phyloP scores from a whole-genome alignment of 2,113 vertebrate genomes.

The Bufo gargarizans region DNA sequence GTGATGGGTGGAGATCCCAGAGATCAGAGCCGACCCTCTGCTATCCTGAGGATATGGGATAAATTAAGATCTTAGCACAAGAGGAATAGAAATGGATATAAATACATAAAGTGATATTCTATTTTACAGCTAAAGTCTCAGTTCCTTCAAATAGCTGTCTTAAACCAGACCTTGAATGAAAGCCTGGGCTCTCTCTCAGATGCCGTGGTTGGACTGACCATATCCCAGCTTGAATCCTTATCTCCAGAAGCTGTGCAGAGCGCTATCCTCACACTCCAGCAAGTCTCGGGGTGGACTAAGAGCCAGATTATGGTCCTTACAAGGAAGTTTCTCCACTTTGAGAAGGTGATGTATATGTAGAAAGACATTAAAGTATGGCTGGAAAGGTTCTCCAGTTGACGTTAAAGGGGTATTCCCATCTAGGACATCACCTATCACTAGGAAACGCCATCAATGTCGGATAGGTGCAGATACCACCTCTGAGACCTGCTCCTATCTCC shows the following conservation, averaged over 20 bases:
- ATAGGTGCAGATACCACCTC: no score
- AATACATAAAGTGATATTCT: conserved; percentile 15
- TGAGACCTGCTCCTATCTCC: no score
- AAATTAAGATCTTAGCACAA: no score
- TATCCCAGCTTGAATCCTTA: conserved; percentile 74
- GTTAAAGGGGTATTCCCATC: no score
- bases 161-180: conserved; percentile 79
- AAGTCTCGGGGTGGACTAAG: conserved; percentile 77
- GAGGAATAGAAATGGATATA: not conserved
- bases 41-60: no score
- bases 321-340: conserved; percentile 75
- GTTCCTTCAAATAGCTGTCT: conserved; percentile 71
- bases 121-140: conserved; percentile 76
- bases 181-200: conserved; percentile 78
- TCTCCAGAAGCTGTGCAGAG: conserved; percentile 74
- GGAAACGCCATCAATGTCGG: no score
- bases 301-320: conserved; percentile 76
- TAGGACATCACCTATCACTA: no score
- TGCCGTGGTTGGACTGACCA: conserved; percentile 73
- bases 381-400: not conserved
- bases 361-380: not conserved
- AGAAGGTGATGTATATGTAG: conserved; percentile 71
- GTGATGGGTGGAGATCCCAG: no score
- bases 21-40: no score
- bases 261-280: conserved; percentile 75